These are phyloP conservation scores for Myiotriccus ornatus DNA, from an alignment of 2,797 vertebrate species.

Conservation along the genomic window DNA sequence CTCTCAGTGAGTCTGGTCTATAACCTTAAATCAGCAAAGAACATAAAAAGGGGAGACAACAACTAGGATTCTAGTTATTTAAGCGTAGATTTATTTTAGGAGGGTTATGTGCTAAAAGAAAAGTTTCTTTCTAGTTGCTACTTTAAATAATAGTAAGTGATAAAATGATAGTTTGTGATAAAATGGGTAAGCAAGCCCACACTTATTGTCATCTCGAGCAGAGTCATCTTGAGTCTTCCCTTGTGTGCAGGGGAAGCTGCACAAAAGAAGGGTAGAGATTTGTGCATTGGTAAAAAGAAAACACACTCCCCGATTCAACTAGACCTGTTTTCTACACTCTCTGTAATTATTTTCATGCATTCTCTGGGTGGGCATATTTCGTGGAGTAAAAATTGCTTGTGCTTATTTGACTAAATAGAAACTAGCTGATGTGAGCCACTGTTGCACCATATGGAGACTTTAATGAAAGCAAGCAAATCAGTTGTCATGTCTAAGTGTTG, in stretches of 20 bases:
- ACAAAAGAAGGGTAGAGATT: not conserved
- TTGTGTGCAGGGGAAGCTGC: not conserved
- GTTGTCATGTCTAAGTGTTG: not conserved
- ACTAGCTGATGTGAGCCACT: not conserved
- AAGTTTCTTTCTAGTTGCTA: not conserved
- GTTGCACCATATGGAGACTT: not conserved
- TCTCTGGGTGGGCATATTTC: not conserved
- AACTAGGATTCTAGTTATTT: not conserved
- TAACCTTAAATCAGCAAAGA: not conserved
- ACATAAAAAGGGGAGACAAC: not conserved
- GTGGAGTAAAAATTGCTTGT: not conserved
- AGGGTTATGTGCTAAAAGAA: not conserved
- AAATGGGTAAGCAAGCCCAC: not conserved
- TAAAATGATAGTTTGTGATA: not conserved
- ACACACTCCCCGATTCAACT: not conserved
- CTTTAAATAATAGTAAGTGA: not conserved
- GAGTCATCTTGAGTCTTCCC: not conserved
- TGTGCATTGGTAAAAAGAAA: not conserved
- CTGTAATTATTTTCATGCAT: not conserved
- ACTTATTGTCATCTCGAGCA: not conserved
- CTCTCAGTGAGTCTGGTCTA: not conserved
- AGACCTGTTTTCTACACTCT: not conserved
- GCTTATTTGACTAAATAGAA: conserved; percentile 27
- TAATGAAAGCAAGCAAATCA: conserved; percentile 16
- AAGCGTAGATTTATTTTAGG: not conserved